Conservation (phyloP, 2,797 vertebrate genomes). For the Molothrus ater region DNA sequence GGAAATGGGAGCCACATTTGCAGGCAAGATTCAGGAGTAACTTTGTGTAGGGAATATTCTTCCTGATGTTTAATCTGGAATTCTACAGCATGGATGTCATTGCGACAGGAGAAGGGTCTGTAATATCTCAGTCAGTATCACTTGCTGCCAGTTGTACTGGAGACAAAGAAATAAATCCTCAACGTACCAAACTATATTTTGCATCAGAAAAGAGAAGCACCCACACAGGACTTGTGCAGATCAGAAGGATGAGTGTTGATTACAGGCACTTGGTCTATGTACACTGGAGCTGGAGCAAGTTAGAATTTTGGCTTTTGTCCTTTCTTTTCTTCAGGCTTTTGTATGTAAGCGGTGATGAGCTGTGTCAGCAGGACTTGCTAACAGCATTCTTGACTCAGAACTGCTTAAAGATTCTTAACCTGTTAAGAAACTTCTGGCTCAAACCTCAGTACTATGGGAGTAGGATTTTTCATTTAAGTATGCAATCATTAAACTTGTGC, state of each 20-base stretch:
- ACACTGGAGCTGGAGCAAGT: neutral
- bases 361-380: neutral
- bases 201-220: neutral
- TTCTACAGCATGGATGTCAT: neutral
- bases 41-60: neutral
- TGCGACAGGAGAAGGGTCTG: neutral
- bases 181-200: neutral
- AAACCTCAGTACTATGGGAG: neutral
- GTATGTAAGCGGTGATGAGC: neutral
- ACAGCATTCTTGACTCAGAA: neutral
- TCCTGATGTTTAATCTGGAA: neutral
- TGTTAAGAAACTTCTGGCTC: neutral
- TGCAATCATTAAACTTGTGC: neutral
- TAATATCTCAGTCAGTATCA: neutral
- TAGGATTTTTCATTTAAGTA: neutral
- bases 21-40: neutral
- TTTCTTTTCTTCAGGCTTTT: neutral
- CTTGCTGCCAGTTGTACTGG: neutral
- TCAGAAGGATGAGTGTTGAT: neutral
- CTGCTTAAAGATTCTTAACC: neutral
- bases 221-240: neutral
- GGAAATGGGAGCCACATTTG: neutral
- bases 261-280: neutral
- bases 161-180: neutral
- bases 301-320: neutral